Evolutionary conservation across 2,113 vertebrate genomes (phyloP), one percentile per base, ranked within the genome.

Genomic region (Micronycteris hirsuta): DNA sequence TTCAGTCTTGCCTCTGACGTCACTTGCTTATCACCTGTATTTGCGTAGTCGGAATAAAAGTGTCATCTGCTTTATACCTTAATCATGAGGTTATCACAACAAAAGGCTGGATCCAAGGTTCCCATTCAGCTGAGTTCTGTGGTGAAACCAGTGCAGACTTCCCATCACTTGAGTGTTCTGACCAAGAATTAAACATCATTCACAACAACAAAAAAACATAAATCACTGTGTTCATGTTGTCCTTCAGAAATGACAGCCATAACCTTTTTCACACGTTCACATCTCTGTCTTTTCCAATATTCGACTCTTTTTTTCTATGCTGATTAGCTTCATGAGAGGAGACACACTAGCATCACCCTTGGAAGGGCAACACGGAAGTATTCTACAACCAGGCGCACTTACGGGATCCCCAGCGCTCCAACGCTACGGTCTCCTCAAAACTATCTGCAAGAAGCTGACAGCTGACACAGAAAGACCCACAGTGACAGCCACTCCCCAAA

Each of bases 181-280:
- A 91, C 61, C 86, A 76, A 74, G 88, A 94, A 95, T 82, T 91
- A 91, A 80, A 91, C 41, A 54, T 45, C 49, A 93, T 52, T 67
- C 45, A 86, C 87, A 87, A 83, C 14, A 45, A 91, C 74, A 41
- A 89, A 56, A 83, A 68, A 63, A 7, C 3, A 77, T 3, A 76
- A 36, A 85, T 92, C 58, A 63, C 10, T 22, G 61, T 88, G 67
- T 73, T 78, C 63, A 61, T 36, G 82, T 4, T 67, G 47, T 47
- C 49, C 52, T 63, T 76, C n/a, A 13, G 76, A 87, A 92, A 92
- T 81, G 31, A 76, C 41, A 90, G 65, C 43, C 65, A 89, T 22
- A 83, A 33, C 84, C 11, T 52, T 94, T 86, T 93, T 90, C 65
- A 67, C 20, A 54, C 22, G 78, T 7, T 38, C 82, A 49, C 61